Conservation (phyloP, 2,888 invertebrate genomes). For the Listrodromus nycthemerus region DNA sequence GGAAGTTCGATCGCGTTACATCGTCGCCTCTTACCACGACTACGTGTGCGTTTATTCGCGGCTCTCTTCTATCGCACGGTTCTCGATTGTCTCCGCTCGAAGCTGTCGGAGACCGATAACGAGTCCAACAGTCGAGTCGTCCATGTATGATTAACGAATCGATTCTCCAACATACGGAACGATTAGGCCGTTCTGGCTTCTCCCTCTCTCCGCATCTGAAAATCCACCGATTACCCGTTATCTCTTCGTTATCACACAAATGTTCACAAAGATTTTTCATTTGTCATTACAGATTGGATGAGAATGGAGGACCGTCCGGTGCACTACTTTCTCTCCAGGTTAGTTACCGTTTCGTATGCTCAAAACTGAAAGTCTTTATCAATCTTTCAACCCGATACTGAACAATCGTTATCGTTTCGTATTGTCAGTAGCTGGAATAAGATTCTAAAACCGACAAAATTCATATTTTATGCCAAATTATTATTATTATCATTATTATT, state of each 20-base stretch:
- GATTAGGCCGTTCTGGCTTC: background rate
- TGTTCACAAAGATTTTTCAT: background rate
- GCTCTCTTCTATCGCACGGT: background rate
- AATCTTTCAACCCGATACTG: no score
- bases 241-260: background rate
- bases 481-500: background rate
- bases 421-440: no score
- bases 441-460: no score
- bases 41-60: background rate
- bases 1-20: background rate
- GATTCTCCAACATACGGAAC: background rate
- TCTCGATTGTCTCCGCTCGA: constrained; percentile 9
- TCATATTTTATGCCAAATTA: background rate
- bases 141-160: background rate
- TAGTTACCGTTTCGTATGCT: constrained; percentile 9
- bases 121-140: background rate
- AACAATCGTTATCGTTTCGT: no score
- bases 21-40: background rate
- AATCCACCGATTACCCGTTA: background rate
- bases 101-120: background rate
- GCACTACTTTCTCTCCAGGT: constrained; percentile 70
- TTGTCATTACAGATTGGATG: constrained; percentile 73
- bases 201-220: background rate
- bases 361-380: no score
- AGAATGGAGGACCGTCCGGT: constrained; percentile 73